phyloP scores from a whole-genome alignment of 2,797 vertebrate genomes.

The Rhinophrynus dorsalis region DNA sequence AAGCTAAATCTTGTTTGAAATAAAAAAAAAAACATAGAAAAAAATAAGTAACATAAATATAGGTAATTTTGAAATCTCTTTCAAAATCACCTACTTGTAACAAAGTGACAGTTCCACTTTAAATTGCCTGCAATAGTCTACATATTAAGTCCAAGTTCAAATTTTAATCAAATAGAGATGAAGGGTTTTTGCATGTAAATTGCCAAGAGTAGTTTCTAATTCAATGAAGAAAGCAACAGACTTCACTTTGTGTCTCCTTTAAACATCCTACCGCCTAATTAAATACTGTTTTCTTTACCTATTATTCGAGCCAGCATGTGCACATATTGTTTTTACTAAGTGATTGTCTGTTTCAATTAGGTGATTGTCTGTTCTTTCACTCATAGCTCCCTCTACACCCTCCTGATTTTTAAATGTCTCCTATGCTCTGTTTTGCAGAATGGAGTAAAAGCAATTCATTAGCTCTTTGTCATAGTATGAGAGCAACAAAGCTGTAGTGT shows the following conservation, averaged over 20 bases:
- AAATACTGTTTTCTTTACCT: slow-evolving; percentile 50
- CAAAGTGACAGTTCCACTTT: too few species aligned
- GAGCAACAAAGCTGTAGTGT: not conserved
- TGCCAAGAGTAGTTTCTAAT: slow-evolving; percentile 44
- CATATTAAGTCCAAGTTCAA: slow-evolving; percentile 16
- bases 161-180: slow-evolving; percentile 34
- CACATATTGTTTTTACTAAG: slow-evolving; percentile 51
- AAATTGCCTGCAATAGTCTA: too few species aligned
- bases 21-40: too few species aligned
- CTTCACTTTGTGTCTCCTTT: slow-evolving; percentile 46
- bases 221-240: slow-evolving; percentile 44
- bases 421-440: not conserved
- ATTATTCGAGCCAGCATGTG: slow-evolving; percentile 47
- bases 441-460: slow-evolving; percentile 18
- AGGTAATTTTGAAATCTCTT: too few species aligned
- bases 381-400: slow-evolving; percentile 30
- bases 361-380: slow-evolving; percentile 44
- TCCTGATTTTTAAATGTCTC: slow-evolving; percentile 8
- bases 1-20: too few species aligned
- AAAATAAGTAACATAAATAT: too few species aligned
- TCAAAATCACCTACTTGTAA: too few species aligned
- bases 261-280: slow-evolving; percentile 46
- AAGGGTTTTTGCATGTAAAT: slow-evolving; percentile 46
- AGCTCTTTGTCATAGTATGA: slow-evolving; percentile 10
- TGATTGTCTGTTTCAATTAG: slow-evolving; percentile 51